phyloP scores from a whole-genome alignment of 1,140 invertebrate species.

The Aphis gossypii region DNA sequence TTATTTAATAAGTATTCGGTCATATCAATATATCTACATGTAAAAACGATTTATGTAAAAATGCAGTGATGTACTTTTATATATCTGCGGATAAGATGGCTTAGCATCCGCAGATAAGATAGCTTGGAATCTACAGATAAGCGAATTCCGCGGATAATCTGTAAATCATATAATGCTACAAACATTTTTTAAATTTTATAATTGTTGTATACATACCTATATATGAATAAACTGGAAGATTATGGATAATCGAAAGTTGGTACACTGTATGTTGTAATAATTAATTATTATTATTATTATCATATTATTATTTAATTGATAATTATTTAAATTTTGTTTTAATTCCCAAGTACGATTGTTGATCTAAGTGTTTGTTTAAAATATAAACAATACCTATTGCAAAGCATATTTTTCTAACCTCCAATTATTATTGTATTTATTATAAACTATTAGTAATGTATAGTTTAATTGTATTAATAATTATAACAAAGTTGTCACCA shows the following conservation, averaged over 20 bases:
- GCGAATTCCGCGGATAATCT: too few relatives aligned
- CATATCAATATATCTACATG: neutral
- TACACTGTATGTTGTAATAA: too few relatives aligned
- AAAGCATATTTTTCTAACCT: neutral
- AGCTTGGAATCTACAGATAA: too few relatives aligned
- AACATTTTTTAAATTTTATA: too few relatives aligned
- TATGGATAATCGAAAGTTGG: too few relatives aligned
- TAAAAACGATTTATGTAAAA: neutral
- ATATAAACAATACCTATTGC: neutral
- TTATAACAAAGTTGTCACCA: neutral
- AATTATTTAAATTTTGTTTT: neutral
- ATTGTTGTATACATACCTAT: too few relatives aligned
- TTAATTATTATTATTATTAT: too few relatives aligned
- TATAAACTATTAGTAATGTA: neutral
- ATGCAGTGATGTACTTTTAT: neutral
- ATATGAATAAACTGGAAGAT: too few relatives aligned
- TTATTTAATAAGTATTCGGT: neutral
- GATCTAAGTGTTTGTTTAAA: neutral
- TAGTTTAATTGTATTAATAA: neutral
- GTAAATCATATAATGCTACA: too few relatives aligned
- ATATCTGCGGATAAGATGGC: too few relatives aligned
- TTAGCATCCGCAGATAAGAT: too few relatives aligned
- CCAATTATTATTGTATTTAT: neutral
- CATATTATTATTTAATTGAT: neutral
- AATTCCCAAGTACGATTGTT: neutral